phyloP scores from a whole-genome alignment of 2,888 invertebrate species.

The Dynastes grantii region DNA sequence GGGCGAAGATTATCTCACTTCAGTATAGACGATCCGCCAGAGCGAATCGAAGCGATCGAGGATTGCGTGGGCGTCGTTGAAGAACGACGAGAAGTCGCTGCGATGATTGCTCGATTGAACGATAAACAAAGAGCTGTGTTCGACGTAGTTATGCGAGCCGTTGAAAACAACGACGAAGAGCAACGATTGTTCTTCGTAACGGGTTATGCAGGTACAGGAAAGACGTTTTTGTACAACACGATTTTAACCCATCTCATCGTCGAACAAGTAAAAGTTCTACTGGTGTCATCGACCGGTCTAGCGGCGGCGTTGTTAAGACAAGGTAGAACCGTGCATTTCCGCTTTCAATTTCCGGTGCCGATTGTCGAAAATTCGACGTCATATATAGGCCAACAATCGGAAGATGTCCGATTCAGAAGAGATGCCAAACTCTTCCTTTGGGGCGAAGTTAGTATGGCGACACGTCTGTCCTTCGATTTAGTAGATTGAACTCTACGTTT shows the following conservation, averaged over 20 bases:
- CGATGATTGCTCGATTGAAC: not conserved
- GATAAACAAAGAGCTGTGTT: not conserved
- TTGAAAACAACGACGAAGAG: too few relatives aligned
- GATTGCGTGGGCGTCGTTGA: too few relatives aligned
- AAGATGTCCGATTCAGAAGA: slow-evolving; percentile 30
- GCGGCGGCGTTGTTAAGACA: slow-evolving; percentile 58
- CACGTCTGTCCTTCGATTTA: slow-evolving; percentile 47
- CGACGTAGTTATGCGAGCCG: not conserved
- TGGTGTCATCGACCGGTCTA: too few relatives aligned
- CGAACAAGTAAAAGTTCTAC: too few relatives aligned
- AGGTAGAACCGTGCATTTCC: slow-evolving; percentile 63
- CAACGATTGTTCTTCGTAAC: slow-evolving; percentile 57
- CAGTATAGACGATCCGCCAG: not conserved
- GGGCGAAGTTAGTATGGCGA: slow-evolving; percentile 54
- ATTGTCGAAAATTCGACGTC: slow-evolving; percentile 52
- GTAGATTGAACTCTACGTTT: slow-evolving; percentile 47
- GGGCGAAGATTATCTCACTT: not conserved
- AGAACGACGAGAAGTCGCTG: too few relatives aligned
- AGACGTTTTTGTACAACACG: too few relatives aligned
- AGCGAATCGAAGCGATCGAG: too few relatives aligned
- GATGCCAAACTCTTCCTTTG: slow-evolving; percentile 50
- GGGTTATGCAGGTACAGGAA: slow-evolving; percentile 48
- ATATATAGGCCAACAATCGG: slow-evolving; percentile 29
- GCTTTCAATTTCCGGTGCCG: too few relatives aligned
- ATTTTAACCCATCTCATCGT: too few relatives aligned